Conservation (phyloP, 2,113 vertebrate genomes). For the Pachyramphus minor region DNA sequence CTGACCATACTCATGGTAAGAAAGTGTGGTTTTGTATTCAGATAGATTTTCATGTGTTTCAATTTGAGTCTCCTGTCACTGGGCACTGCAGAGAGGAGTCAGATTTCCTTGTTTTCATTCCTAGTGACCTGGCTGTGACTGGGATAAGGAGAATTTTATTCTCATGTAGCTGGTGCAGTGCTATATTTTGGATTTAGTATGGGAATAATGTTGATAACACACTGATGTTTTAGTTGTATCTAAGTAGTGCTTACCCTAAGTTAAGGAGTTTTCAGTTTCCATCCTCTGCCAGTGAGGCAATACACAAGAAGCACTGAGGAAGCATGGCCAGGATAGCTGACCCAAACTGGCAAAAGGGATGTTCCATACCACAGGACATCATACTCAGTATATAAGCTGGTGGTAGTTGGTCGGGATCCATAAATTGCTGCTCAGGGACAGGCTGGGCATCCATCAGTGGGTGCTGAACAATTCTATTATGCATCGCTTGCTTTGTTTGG, state of each 20-base stretch:
- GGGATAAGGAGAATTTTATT: background rate
- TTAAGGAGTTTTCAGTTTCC: background rate
- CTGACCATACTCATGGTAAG: background rate
- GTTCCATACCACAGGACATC: fast-evolving
- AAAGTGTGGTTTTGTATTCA: background rate
- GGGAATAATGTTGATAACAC: background rate
- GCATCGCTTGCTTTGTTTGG: background rate
- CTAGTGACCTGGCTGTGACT: background rate
- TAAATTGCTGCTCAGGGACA: background rate
- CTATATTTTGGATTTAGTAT: background rate
- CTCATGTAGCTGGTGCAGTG: background rate
- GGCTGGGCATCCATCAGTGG: background rate
- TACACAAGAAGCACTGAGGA: background rate
- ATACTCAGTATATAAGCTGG: background rate
- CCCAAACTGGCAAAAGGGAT: fast-evolving
- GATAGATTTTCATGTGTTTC: background rate
- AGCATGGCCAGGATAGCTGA: background rate
- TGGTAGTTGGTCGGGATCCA: background rate
- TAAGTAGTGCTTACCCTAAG: background rate
- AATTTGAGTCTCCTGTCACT: background rate
- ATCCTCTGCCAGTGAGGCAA: background rate
- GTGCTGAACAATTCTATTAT: no score
- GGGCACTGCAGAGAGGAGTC: background rate
- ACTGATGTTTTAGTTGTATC: background rate
- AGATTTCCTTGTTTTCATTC: background rate